phyloP scores from a whole-genome alignment of 2,797 vertebrate genomes.

The Lindbergichthys nudifrons region DNA sequence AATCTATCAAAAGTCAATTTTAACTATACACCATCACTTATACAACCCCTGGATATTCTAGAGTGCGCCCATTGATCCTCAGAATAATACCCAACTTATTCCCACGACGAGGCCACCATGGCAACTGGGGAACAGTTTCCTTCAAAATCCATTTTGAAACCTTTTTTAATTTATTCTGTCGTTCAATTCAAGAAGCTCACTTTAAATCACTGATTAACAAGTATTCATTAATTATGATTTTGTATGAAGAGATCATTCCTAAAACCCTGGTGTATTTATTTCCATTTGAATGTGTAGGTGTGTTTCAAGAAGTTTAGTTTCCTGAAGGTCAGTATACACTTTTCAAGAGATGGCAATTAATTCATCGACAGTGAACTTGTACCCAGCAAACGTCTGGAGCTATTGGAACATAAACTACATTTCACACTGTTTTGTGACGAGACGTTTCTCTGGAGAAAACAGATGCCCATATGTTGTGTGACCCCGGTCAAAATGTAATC shows the following conservation, averaged over 20 bases:
- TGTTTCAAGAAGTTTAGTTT: slow-evolving; percentile 13
- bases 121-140: neutral
- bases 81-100: neutral
- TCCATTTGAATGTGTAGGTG: slow-evolving; percentile 19
- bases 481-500: slow-evolving; percentile 8
- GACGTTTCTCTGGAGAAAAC: slow-evolving; percentile 22
- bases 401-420: neutral
- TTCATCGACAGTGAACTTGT: slow-evolving; percentile 13
- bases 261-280: too few relatives aligned
- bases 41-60: neutral
- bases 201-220: too few relatives aligned
- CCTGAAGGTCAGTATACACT: slow-evolving; percentile 49
- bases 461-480: slow-evolving; percentile 47
- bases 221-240: too few relatives aligned
- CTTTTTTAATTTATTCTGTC: neutral
- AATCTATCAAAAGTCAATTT: too few relatives aligned
- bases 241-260: too few relatives aligned
- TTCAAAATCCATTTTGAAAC: neutral
- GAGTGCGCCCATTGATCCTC: neutral
- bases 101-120: neutral
- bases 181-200: too few relatives aligned
- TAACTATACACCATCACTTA: too few relatives aligned
- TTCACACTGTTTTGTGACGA: slow-evolving; percentile 17
- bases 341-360: slow-evolving; percentile 37
- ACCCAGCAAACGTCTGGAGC: slow-evolving; percentile 4